Percentiles rank a stretch among this genome's conserved stretches.
phyloP scores from a whole-genome alignment of 2,113 vertebrate species.

The Procapra przewalskii region DNA sequence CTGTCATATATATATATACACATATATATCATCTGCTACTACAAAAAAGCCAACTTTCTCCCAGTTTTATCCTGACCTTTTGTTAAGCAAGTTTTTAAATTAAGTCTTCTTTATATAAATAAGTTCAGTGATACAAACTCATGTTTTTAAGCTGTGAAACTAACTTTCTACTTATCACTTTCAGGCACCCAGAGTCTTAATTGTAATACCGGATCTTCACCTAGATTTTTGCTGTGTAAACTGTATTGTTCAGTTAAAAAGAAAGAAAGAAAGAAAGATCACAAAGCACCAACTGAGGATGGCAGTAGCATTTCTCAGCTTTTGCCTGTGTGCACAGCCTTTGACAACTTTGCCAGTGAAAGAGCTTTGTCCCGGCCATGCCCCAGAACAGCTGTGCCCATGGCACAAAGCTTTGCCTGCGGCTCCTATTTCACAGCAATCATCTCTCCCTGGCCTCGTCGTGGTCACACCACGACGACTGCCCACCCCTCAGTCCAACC shows the following conservation, averaged over 20 bases:
- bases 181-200: background rate
- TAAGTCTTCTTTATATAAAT: background rate
- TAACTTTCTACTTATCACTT: background rate
- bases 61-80: background rate
- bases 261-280: background rate
- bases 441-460: background rate
- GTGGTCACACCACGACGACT: rapidly evolving
- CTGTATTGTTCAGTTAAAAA: background rate
- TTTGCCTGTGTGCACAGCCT: background rate
- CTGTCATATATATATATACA: background rate
- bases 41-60: background rate
- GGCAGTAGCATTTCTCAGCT: rapidly evolving
- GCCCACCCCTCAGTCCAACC: background rate
- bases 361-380: background rate
- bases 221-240: background rate
- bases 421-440: background rate
- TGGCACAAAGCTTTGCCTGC: background rate
- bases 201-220: background rate
- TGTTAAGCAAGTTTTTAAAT: background rate
- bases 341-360: background rate
- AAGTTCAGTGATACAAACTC: background rate
- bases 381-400: background rate
- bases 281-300: background rate
- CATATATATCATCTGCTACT: background rate
- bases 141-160: background rate